Base-by-base conservation (phyloP, 53 echinoderm and acorn worm species). In the Actinopyga echinites region DNA sequence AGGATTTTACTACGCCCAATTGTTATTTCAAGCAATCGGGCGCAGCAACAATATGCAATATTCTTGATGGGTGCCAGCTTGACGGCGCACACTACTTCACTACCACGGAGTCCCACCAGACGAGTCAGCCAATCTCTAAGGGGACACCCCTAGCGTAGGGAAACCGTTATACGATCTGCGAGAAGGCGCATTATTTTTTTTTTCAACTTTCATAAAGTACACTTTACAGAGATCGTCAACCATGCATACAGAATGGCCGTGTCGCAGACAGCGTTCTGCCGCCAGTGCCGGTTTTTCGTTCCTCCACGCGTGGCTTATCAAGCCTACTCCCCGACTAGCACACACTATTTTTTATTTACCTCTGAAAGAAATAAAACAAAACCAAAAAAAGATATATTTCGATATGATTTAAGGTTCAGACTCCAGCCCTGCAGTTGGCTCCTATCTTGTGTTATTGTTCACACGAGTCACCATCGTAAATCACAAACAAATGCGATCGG, bases 231-330 rank as follows among this genome's bases (percentile, higher is more conserved):
- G 35, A 38, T 15, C 35, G 22, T 68, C 68, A 68, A 22, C 37
- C 68, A 22, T 36, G 68, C 68, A 31, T n/a, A 68, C 35, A 13
- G 35, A 34, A 36, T 33, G 37, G 68, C 9, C 68, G 68, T 68
- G 68, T 68, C 37, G 31, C 22, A 68, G 68, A 68, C 68, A 33
- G 34, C 68, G 34, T 22, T 22, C 31, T 33, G 37, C 22, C 35
- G 35, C 34, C 34, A 68, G 68, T 21, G 37, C 20, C 68, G 17
- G 68, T n/a, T 68, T 68, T 22, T 68, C 68, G 37, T 68, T 68
- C 37, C 68, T 68, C 31, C 68, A 68, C 68, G 68, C 68, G 68
- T 68, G 68, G 68, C 68, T 68, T 68, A 68, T 68, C 68, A 68
- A 32, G 19, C 68, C n/a, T 68, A 38, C 22, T 36, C 35, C 68